A percentile compares a stretch with the other conserved stretches of the same genome.
Evolutionary conservation across 2,797 vertebrate genomes (phyloP).

Genomic region (Nannoperca australis): DNA sequence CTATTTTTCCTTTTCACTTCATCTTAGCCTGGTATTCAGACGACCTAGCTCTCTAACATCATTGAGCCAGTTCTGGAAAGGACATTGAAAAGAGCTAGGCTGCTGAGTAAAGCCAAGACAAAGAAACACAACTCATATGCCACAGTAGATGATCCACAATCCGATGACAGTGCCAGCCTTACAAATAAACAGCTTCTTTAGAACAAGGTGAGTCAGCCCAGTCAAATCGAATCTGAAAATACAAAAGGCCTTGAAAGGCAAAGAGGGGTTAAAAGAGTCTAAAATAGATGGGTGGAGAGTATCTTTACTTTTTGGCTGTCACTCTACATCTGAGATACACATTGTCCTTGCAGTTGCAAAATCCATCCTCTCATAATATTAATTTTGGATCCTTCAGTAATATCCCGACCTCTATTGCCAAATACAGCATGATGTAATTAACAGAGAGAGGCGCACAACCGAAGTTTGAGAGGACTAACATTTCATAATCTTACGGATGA

Average conservation of each 20-base stretch:
- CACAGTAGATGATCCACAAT: conserved; percentile 39
- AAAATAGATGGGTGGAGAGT: conserved; percentile 27
- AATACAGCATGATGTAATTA: conserved; percentile 78
- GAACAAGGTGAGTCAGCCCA: conserved; percentile 33
- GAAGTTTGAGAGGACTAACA: conserved; percentile 53
- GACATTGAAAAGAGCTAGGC: conserved; percentile 24
- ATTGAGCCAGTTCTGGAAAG: conserved; percentile 31
- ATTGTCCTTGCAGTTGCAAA: conserved; percentile 73
- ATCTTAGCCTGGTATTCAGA: conserved; percentile 40
- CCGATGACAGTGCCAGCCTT: conserved; percentile 37
- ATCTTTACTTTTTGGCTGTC: conserved; percentile 66
- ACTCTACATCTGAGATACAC: conserved; percentile 69
- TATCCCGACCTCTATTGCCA: conserved; percentile 67
- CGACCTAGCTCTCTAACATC: conserved; percentile 22
- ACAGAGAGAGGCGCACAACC: conserved; percentile 47
- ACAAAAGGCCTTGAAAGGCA: conserved; percentile 27
- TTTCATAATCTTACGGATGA: conserved; percentile 67
- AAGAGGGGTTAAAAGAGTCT: conserved; percentile 28
- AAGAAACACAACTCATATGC: conserved; percentile 34
- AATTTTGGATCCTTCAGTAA: conserved; percentile 75
- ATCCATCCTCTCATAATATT: conserved; percentile 81
- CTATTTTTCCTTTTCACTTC: conserved; percentile 41
- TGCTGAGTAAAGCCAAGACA: conserved; percentile 34
- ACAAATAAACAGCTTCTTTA: conserved; percentile 52
- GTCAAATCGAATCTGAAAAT: conserved; percentile 43